Conservation (phyloP, 2,113 vertebrate species). For the Dicaeum eximium region DNA sequence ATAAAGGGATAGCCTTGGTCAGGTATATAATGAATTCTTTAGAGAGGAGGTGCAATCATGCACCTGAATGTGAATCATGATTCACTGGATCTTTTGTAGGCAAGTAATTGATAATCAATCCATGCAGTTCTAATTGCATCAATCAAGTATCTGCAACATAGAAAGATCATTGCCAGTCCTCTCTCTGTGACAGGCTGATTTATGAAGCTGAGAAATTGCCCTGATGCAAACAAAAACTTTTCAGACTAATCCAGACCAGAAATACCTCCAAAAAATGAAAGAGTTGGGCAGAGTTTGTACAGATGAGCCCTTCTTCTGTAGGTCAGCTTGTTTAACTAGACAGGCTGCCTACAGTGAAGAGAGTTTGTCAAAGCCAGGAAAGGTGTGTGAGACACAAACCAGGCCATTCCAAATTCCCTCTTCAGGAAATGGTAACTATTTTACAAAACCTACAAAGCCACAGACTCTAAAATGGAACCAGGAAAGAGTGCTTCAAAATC, state of each 20-base stretch:
- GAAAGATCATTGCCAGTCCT: background rate
- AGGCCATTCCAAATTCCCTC: background rate
- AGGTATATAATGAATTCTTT: background rate
- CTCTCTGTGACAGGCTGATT: background rate
- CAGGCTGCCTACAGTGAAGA: background rate
- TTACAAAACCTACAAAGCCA: background rate
- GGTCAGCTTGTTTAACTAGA: background rate
- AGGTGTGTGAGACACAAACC: background rate
- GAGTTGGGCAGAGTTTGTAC: background rate
- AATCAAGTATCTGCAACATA: background rate
- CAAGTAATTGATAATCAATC: background rate
- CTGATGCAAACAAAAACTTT: background rate
- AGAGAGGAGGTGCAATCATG: background rate
- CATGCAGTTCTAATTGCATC: background rate
- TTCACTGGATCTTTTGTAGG: background rate
- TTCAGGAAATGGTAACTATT: background rate
- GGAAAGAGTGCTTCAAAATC: background rate
- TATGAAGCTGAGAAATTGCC: background rate
- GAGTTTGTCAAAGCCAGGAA: background rate
- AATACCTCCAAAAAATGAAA: background rate
- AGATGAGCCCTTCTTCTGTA: background rate
- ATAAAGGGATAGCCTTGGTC: background rate
- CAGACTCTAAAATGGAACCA: background rate
- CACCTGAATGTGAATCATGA: background rate
- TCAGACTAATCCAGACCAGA: background rate